Evolutionary conservation across 2,888 invertebrate genomes (phyloP), one percentile per base, ranked within the genome.

Genomic region (Tanaodytes sp.): DNA sequence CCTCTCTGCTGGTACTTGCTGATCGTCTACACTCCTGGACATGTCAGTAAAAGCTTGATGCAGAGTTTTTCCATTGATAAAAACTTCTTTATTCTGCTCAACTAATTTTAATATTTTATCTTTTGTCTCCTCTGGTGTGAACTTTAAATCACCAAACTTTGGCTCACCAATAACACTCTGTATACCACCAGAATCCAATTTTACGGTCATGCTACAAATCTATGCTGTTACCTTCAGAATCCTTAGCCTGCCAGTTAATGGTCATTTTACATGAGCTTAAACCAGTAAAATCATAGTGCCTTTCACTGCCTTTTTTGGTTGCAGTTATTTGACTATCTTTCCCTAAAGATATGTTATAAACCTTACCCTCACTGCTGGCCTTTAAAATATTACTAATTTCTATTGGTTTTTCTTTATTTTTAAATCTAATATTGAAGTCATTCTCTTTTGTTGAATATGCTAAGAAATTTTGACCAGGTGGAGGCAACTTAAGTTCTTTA

Each of bases 281-380:
- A n/a, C 49, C 49, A 49, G 49, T 31, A 49, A 49, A 31, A 49
- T 49, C 49, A 49, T 49, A 49, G 49, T 49, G 49, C 49, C 49
- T 49, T 18, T 49, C 49, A 33, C 6, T 49, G 18, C 49, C 49
- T 49, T 49, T 49, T 18, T 49, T 49, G 49, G 16, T 49, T 49
- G 49, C 49, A 18, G 49, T 49, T 49, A 49, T 49, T 49, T 49
- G 49, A 49, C 49, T 49, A 49, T 49, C 49, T 49, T 49, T 33
- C 49, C 49, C 49, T 49, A 49, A 49, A 49, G 49, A 49, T 49
- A 49, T 31, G 36, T 49, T 49, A 49, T 49, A 49, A 49, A 49
- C 36, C 49, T 49, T 49, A 49, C 49, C 49, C 33, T 49, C 49
- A 36, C 36, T 36, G 36, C 49, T 49, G 19, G 49, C 49, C 36